Conservation (phyloP, 2,113 vertebrate species). For the Triplophysa siluroides region DNA sequence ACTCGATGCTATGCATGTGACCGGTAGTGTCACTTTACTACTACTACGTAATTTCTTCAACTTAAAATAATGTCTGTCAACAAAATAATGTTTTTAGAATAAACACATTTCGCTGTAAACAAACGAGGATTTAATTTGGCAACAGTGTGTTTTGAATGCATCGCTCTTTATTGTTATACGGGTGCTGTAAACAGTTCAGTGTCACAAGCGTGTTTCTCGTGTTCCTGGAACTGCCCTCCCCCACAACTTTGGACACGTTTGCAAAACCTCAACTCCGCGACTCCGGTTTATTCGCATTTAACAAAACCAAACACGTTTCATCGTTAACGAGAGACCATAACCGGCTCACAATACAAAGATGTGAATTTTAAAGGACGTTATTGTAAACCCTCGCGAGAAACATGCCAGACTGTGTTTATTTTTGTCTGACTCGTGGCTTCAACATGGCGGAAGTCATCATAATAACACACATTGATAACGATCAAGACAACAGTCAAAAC, state of each 20-base stretch:
- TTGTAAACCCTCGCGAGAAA: not conserved
- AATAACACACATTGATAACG: slow-evolving; percentile 17
- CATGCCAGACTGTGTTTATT: slow-evolving; percentile 47
- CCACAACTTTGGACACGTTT: slow-evolving; percentile 48
- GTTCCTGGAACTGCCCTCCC: slow-evolving; percentile 56
- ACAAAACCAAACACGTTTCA: not conserved
- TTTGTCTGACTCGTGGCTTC: slow-evolving; percentile 48
- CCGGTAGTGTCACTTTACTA: slow-evolving; percentile 3
- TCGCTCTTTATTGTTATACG: not conserved
- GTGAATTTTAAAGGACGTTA: not conserved
- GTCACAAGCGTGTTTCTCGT: slow-evolving; percentile 34
- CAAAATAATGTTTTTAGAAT: not conserved
- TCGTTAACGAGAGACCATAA: not conserved
- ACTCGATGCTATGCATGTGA: slow-evolving; percentile 16
- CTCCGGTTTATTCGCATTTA: not conserved
- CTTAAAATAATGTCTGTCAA: not conserved
- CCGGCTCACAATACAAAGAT: not conserved
- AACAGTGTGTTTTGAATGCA: not conserved
- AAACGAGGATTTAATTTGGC: not conserved
- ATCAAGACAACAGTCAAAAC: not conserved
- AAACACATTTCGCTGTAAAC: not conserved
- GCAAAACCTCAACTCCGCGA: slow-evolving; percentile 27
- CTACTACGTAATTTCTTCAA: not conserved
- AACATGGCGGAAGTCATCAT: slow-evolving; percentile 58
- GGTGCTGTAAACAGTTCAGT: slow-evolving; percentile 31